Evolutionary conservation across 2,113 vertebrate genomes (phyloP).

Genomic region (Holacanthus passer): DNA sequence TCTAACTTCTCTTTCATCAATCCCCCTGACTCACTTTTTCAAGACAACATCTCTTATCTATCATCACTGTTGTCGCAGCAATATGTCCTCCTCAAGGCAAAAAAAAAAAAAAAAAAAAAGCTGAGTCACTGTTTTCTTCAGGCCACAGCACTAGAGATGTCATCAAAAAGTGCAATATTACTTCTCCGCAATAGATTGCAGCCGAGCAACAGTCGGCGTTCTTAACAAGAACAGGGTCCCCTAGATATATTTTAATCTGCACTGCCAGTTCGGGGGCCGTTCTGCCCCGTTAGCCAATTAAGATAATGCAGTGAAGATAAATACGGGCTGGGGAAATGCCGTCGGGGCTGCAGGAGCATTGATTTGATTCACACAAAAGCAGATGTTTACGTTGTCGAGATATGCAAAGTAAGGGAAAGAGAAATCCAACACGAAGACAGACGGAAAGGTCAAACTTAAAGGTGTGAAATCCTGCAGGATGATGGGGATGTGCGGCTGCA

Average conservation of each 20-base stretch:
- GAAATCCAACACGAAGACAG: constrained; percentile 13
- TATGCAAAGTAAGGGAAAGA: constrained; percentile 33
- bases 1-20: constrained; percentile 41
- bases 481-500: constrained; percentile 1
- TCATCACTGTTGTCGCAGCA: constrained; percentile 34
- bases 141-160: constrained; percentile 27
- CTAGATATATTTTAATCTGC: constrained; percentile 59
- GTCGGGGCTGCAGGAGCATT: constrained; percentile 11
- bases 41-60: constrained; percentile 34
- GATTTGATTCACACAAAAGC: constrained; percentile 46
- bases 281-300: constrained; percentile 66
- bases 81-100: constrained; percentile 17
- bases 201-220: constrained; percentile 45
- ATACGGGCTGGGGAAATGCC: constrained; percentile 32
- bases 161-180: constrained; percentile 56
- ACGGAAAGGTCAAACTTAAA: constrained; percentile 45
- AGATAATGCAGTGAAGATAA: constrained; percentile 70
- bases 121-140: constrained; percentile 45
- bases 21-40: constrained; percentile 21
- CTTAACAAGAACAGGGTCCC: constrained; percentile 32
- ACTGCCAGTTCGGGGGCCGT: constrained; percentile 41
- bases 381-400: constrained; percentile 37
- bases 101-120: constrained; percentile 7
- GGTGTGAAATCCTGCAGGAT: constrained; percentile 31
- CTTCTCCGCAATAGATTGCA: constrained; percentile 38